A percentile compares a stretch with the other conserved stretches of the same genome.
Conservation (phyloP, 2,888 invertebrate species). For the Matsumyia berberina region DNA sequence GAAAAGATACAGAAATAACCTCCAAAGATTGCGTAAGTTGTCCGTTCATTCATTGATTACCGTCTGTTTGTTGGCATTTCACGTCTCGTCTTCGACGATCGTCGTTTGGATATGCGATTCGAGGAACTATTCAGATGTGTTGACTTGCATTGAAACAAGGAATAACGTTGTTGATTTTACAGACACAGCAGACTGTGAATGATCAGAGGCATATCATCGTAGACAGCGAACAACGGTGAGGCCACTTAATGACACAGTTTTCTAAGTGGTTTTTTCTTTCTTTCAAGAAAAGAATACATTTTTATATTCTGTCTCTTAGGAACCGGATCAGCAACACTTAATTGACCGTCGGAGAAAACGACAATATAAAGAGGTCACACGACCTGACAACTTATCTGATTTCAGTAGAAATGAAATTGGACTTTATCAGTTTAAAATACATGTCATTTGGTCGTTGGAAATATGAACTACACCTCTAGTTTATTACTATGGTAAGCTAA, state of each 20-base stretch:
- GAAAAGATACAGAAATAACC: slow-evolving; percentile 34
- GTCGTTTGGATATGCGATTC: not conserved
- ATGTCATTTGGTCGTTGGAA: not conserved
- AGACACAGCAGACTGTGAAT: not conserved
- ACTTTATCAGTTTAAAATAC: not conserved
- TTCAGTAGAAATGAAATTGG: not conserved
- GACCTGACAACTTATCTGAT: slow-evolving; percentile 24
- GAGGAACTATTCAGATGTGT: not conserved
- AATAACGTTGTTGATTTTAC: slow-evolving; percentile 1
- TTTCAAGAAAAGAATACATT: slow-evolving; percentile 38
- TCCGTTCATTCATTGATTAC: slow-evolving; percentile 26
- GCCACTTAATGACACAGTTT: slow-evolving; percentile 36
- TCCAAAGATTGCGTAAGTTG: slow-evolving; percentile 33
- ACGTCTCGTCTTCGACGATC: slow-evolving; percentile 1
- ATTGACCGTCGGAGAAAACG: slow-evolving; percentile 35
- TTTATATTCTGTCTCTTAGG: slow-evolving; percentile 38
- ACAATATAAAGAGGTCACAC: slow-evolving; percentile 47
- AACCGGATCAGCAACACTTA: slow-evolving; percentile 59
- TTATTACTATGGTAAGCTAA: not conserved
- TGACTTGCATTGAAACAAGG: not conserved
- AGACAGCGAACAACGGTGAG: not conserved
- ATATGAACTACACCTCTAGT: not conserved
- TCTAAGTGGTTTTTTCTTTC: slow-evolving; percentile 17
- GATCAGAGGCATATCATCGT: slow-evolving; percentile 2
- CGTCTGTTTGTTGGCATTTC: slow-evolving; percentile 17